Conservation (phyloP, 2,888 invertebrate species). For the Acleris laterana region DNA sequence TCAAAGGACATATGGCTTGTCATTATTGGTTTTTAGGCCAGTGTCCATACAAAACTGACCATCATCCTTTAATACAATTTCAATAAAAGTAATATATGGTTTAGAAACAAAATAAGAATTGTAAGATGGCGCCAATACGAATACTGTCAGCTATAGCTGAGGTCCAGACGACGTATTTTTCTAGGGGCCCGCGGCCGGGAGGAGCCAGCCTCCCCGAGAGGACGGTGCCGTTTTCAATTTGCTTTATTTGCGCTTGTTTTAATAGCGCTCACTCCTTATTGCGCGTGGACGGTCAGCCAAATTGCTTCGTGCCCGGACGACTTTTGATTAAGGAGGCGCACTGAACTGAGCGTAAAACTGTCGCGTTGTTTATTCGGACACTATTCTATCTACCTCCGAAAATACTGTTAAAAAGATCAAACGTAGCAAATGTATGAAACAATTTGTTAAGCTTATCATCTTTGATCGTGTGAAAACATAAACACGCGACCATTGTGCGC, state of each 20-base stretch:
- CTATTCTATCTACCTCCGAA: constrained; percentile 9
- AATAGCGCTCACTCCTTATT: constrained; percentile 82
- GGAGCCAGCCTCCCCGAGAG: constrained; percentile 57
- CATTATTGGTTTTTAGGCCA: too few species aligned
- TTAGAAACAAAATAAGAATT: background rate
- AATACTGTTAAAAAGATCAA: background rate
- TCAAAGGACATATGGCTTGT: too few species aligned
- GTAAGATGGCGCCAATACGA: background rate
- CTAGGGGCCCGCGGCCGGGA: constrained; percentile 43
- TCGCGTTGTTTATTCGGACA: constrained; percentile 31
- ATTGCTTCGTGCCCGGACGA: constrained; percentile 81
- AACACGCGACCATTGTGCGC: too few species aligned
- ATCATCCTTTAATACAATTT: too few species aligned
- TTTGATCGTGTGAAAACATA: background rate
- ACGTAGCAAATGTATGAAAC: background rate
- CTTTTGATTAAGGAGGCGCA: constrained; percentile 77
- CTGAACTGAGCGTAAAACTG: constrained; percentile 64
- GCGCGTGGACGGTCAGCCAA: constrained; percentile 75
- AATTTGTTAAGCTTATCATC: background rate
- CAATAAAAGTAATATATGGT: too few species aligned
- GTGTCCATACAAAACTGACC: too few species aligned
- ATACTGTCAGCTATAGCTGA: constrained; percentile 7
- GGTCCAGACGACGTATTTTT: constrained; percentile 34
- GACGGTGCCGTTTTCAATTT: constrained; percentile 80
- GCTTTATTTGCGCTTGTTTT: constrained; percentile 84